These are phyloP conservation scores for Drosophila testacea DNA, from an alignment of 2,888 invertebrate genomes.

Conservation along the genomic window DNA sequence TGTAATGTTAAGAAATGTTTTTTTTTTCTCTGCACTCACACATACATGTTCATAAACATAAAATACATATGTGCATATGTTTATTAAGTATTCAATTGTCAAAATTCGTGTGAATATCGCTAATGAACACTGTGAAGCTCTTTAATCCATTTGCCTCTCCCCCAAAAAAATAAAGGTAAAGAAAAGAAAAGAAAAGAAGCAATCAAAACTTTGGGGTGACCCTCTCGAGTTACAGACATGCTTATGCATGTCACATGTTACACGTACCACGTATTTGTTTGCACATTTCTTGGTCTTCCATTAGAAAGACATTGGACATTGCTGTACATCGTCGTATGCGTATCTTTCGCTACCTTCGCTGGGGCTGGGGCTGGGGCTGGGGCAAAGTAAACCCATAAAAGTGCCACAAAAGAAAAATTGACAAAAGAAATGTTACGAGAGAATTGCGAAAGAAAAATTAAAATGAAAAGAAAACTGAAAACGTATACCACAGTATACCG, in stretches of 20 bases:
- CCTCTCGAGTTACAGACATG: constrained; percentile 28
- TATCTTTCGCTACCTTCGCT: constrained; percentile 29
- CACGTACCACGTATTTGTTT: constrained; percentile 35
- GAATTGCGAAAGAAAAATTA: constrained; percentile 14
- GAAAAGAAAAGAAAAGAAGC: constrained; percentile 13
- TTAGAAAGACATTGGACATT: constrained; percentile 76
- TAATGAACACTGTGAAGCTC: constrained; percentile 18
- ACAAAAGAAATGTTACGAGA: constrained; percentile 18
- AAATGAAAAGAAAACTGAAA: neutral
- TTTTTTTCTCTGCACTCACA: neutral
- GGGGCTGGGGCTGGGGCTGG: neutral
- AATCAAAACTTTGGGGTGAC: constrained; percentile 33
- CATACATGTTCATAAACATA: neutral
- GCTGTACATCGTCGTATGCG: constrained; percentile 14
- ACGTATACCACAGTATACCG: neutral
- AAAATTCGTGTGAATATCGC: constrained; percentile 7
- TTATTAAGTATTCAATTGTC: neutral
- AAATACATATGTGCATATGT: neutral
- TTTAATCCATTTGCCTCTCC: constrained; percentile 2
- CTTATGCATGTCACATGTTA: constrained; percentile 12
- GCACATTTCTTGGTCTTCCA: constrained; percentile 77
- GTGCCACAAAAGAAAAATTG: constrained; percentile 50
- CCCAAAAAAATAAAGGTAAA: neutral
- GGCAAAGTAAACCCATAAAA: constrained; percentile 63
- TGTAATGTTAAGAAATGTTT: too few species aligned